Conservation (phyloP, 2,797 vertebrate genomes). For the Acanthurus lineatus region DNA sequence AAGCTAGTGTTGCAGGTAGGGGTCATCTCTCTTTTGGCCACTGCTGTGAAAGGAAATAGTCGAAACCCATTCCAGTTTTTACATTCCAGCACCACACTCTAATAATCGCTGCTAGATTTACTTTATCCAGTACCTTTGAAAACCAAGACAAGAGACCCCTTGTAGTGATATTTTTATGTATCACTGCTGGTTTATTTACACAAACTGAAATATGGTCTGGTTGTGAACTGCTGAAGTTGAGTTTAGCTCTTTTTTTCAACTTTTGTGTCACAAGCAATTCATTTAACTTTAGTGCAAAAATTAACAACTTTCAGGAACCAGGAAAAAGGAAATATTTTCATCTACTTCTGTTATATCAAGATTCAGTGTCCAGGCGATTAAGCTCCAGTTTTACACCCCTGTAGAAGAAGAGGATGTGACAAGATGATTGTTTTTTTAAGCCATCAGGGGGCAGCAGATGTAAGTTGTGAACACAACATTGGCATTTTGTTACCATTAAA, state of each 20-base stretch:
- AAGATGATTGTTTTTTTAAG: no score
- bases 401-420: no score
- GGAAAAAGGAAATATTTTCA: no score
- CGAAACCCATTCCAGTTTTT: conserved; percentile 19
- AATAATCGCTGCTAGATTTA: background rate
- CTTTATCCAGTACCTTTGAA: background rate
- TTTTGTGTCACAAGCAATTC: no score
- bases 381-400: no score
- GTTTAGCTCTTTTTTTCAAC: background rate
- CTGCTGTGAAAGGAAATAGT: conserved; percentile 53
- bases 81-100: background rate
- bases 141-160: no score
- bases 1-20: conserved; percentile 58
- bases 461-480: no score
- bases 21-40: conserved; percentile 50
- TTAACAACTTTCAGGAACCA: background rate
- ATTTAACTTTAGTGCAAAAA: no score
- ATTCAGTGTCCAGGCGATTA: no score
- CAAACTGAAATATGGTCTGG: background rate
- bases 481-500: no score
- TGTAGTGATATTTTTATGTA: background rate
- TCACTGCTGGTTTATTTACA: background rate
- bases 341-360: background rate
- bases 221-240: background rate
- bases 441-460: no score